Base-by-base conservation (phyloP, 2,797 vertebrate genomes). In the Malurus leucopterus region DNA sequence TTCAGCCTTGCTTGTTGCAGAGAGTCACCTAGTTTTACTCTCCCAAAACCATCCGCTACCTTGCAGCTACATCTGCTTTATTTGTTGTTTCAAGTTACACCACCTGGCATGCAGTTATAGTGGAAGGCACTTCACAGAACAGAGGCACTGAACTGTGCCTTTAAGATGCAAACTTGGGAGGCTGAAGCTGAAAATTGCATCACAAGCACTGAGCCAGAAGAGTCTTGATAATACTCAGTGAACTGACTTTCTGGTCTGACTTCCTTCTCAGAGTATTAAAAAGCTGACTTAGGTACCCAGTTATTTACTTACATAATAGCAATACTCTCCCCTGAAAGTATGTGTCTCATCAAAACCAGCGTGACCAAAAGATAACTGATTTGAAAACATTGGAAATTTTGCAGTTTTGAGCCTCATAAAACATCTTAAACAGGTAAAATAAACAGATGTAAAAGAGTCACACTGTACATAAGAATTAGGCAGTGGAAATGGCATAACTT, bases 401-500 rank as follows among this genome's bases (percentile, higher is more conserved):
- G 16, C 34, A 74, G 50, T 58, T 68, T 11, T 3, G 3, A 84
- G 41, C 11, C 13, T 46, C 24, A 47, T 2, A 22, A 49, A 92
- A 40, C 11, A 57, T 34, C 38, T 84, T 67, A 76, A 88, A 40
- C 14, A 20, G 0, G 3, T 8, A 68, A 68, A 27, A 88, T 15
- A 13, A 94, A 46, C 8, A 89, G 64, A 90, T 10, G 22, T 14
- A 46, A 13, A 61, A 65, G 11, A 41, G 34, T 61, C 63, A 70
- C 22, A 21, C 1, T 2, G 2, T 9, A 67, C 0, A 0, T 11
- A 49, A 68, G 7, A 78, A 50, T 8, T 9, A 79, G 13, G 10
- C 15, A 76, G 40, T 49, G 16, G 49, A 88, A 79, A 30, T 19
- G 46, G 55, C 26, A 55, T 8, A 67, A 26, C 6, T 26, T 16